A percentile compares a stretch with the other conserved stretches of the same genome.
phyloP scores from a whole-genome alignment of 1,140 invertebrate genomes.

The Delia radicum region DNA sequence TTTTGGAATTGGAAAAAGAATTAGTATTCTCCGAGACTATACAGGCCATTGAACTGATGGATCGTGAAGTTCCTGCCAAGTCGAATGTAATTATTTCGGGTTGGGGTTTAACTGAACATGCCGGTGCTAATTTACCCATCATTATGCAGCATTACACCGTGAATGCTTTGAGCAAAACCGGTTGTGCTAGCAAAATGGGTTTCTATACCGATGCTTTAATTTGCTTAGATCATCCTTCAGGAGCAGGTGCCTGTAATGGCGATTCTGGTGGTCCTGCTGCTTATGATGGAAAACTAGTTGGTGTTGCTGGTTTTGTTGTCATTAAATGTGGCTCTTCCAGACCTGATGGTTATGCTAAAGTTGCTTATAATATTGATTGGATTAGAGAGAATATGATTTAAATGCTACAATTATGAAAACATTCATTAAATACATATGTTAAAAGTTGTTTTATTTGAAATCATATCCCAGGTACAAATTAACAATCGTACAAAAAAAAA shows the following conservation, averaged over 20 bases:
- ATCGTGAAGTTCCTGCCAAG: constrained; percentile 35
- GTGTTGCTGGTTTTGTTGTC: constrained; percentile 42
- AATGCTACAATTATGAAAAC: no score
- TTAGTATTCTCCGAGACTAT: constrained; percentile 50
- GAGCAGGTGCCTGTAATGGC: constrained; percentile 46
- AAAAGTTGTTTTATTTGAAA: no score
- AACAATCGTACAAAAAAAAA: no score
- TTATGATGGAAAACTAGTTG: constrained; percentile 44
- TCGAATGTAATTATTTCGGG: constrained; percentile 53
- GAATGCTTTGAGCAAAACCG: constrained; percentile 28
- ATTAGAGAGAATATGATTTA: constrained; percentile 35
- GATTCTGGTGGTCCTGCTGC: constrained; percentile 46
- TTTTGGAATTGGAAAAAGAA: constrained; percentile 52
- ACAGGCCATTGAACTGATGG: constrained; percentile 44
- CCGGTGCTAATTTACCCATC: constrained; percentile 38
- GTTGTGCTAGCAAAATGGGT: constrained; percentile 30
- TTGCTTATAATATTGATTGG: constrained; percentile 56
- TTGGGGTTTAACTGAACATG: constrained; percentile 56
- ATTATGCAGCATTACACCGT: constrained; percentile 42
- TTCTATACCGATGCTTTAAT: constrained; percentile 29
- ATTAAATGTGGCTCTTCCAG: constrained; percentile 37
- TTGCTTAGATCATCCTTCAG: constrained; percentile 36
- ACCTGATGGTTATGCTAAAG: constrained; percentile 62
- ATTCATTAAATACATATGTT: no score
- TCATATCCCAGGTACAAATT: no score